Base-by-base conservation (phyloP, 1,140 invertebrate species). In the Trichonephila clavipes region DNA sequence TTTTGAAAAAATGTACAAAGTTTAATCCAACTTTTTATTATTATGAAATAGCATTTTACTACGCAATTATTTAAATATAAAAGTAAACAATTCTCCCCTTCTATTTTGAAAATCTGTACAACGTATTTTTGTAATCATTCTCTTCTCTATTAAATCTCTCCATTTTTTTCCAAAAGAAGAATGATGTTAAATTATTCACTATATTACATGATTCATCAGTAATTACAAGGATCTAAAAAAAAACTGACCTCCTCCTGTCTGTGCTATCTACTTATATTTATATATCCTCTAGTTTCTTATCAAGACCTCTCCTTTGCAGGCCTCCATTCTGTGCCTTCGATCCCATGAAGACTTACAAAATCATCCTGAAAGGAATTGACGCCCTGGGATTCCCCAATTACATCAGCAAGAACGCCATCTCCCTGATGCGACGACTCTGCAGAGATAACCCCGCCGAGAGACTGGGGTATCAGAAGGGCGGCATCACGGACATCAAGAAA, bases 341-440 rank as follows among this genome's bases (percentile, higher is more conserved):
- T 96, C 99, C 99, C 0, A 99, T 99, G 99, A 99, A 99, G 96
- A 99, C 99, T 0, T 99, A 99, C 96, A 99, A 99, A 95, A 98
- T 99, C 94, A 99, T 99, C 95, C 96, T 99, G 81, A 99, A 99
- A 96, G 99, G 99, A 85, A 99, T 99, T 77, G 99, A 99, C 96
- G 98, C 98, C 44, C 98, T 99, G 91, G 98, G 99, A 95, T 99
- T 99, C 96, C 98, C 99, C 69, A 97, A 98, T 94, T 98, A 97
- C 95, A 99, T 99, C 94, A 98, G 98, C 0, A 97, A 98, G 94
- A 99, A 99, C 95, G 98, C 98, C 3, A 98, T 97, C 94, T 98
- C 98, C 89, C 96, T 99, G n/a, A 99, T 99, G 95, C 99, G 99
- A 96, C 98, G 98, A 95, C 96, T 99, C 24, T 99, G 99, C 96